Conservation (phyloP, 2,888 invertebrate species). For the Schizotus pectinicornis region DNA sequence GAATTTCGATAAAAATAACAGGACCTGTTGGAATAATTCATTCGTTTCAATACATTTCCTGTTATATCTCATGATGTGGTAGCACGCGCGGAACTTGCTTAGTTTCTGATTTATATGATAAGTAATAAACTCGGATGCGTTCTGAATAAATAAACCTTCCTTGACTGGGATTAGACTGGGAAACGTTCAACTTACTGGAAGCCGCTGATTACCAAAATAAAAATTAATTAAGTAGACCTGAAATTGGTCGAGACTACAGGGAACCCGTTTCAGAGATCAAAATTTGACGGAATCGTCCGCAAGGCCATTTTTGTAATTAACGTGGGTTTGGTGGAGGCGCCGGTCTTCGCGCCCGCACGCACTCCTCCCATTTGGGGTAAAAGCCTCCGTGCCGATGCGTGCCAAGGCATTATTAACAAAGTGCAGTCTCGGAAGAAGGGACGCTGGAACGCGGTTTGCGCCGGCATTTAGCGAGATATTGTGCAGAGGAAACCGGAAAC, state of each 20-base stretch:
- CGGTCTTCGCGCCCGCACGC: constrained; percentile 14
- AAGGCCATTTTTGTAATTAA: too few relatives aligned
- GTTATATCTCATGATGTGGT: constrained; percentile 1
- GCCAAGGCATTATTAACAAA: constrained; percentile 26
- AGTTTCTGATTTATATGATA: constrained; percentile 22
- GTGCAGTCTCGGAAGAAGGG: constrained; percentile 14
- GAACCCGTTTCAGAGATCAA: too few relatives aligned
- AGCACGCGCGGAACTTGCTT: constrained; percentile 11
- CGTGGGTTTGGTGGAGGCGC: constrained; percentile 4
- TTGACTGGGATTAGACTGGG: too few relatives aligned
- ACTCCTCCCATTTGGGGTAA: constrained; percentile 20
- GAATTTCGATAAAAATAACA: constrained; percentile 24
- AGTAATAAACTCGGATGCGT: constrained; percentile 7
- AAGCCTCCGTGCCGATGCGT: constrained; percentile 20
- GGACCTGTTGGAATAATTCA: constrained; percentile 27
- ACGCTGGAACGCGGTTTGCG: constrained; percentile 9
- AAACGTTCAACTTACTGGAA: too few relatives aligned
- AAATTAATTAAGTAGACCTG: too few relatives aligned
- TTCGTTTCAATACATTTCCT: constrained; percentile 23
- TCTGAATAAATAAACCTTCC: constrained; percentile 13
- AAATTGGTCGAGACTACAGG: too few relatives aligned
- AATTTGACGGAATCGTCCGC: too few relatives aligned
- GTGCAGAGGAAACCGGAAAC: constrained; percentile 24
- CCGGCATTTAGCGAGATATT: constrained; percentile 19
- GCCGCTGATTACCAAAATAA: too few relatives aligned